Base-by-base conservation (phyloP, 2,888 invertebrate genomes). In the Drosophila neoperkinsi region DNA sequence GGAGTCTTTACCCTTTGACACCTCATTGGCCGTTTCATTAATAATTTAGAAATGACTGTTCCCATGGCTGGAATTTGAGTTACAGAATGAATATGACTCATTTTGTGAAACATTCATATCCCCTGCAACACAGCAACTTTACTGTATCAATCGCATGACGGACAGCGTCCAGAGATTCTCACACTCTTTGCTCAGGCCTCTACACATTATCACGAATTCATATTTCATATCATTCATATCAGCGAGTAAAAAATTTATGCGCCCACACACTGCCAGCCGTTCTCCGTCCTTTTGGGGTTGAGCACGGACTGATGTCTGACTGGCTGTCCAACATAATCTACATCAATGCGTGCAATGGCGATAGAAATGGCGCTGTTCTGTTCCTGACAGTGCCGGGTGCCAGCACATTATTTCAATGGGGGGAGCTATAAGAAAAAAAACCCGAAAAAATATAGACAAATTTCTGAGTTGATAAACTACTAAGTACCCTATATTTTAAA, bases 261-360 rank as follows among this genome's bases (percentile, higher is more conserved):
- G 82, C 85, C 85, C 85, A 86, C 85, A 85, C 78, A 81, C 30
- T 56, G 30, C 53, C 49, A 41, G 51, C 18, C 33, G 68, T 43
- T 65, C 30, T 16, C 33, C 41, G 18, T 16, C 33, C 4, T 49
- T 56, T 65, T 69, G 52, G 75, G 71, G 61, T 79, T 68, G 67
- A 74, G 75, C 79, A 79, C 64, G 75, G 81, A 76, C 79, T 67
- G 74, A 74, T 68, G 71, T 81, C 82, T 81, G 74, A 73, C 87
- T 86, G 89, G 76, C 77, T 79, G 84, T 79, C 87, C 85, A 80
- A 77, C 85, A 68, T 74, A 84, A 85, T 85, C 90, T 90, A 84
- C 88, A 85, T 85, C 85, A 82, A 66, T 78, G 56, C 36, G 60
- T 36, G 30, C 21, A 53, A 43, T 61, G 77, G 65, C 43, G n/a